Evolutionary conservation across 2,888 invertebrate genomes (phyloP).

Genomic region (Pseudolycoriella hygida): DNA sequence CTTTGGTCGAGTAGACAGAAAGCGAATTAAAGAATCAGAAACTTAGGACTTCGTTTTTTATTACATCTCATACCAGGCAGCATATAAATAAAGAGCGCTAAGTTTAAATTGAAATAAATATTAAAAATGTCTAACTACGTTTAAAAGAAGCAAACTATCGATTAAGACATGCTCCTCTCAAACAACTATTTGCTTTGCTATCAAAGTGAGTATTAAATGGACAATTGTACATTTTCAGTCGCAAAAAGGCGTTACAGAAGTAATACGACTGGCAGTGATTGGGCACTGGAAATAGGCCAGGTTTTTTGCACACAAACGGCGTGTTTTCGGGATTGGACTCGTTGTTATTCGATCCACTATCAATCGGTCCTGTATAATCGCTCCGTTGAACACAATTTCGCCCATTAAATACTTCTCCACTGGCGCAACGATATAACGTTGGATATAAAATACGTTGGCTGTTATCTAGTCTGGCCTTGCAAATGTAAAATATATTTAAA

Average conservation of each 20-base stretch:
- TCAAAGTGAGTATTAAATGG: constrained; percentile 1
- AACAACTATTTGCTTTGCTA: not conserved
- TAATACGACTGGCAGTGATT: constrained; percentile 22
- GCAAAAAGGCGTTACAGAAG: constrained; percentile 15
- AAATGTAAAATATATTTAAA: constrained; percentile 26
- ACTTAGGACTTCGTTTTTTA: too few relatives aligned
- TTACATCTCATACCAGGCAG: too few relatives aligned
- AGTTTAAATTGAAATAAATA: too few relatives aligned
- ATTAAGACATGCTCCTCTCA: not conserved
- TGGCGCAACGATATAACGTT: constrained; percentile 24
- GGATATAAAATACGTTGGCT: constrained; percentile 22
- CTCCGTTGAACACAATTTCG: constrained; percentile 12
- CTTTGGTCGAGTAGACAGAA: too few relatives aligned
- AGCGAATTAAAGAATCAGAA: too few relatives aligned
- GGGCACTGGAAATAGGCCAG: constrained; percentile 19
- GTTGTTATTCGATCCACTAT: not conserved
- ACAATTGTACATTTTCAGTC: not conserved
- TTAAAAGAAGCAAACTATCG: too few relatives aligned
- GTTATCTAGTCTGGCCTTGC: constrained; percentile 23
- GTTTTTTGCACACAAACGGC: constrained; percentile 7
- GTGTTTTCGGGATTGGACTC: constrained; percentile 5
- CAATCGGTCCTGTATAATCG: too few relatives aligned
- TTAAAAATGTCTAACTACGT: too few relatives aligned
- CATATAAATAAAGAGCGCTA: too few relatives aligned
- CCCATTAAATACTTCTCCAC: constrained; percentile 23